phyloP scores from a whole-genome alignment of 1,140 invertebrate genomes.

The Maconellicoccus hirsutus region DNA sequence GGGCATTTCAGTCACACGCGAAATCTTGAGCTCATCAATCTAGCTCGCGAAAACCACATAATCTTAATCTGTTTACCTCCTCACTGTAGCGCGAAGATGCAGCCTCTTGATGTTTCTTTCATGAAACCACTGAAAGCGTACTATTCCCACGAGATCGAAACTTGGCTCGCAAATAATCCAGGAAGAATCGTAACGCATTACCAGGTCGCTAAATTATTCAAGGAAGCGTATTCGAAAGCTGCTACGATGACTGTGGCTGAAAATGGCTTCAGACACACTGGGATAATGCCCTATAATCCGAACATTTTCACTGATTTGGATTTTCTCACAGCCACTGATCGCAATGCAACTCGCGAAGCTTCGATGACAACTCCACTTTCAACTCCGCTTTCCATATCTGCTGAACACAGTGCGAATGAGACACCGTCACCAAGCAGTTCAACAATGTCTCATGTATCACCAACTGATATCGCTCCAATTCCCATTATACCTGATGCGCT shows the following conservation, averaged over 20 bases:
- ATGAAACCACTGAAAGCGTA: conserved; percentile 29
- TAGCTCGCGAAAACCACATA: conserved; percentile 30
- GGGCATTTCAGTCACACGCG: conserved; percentile 31
- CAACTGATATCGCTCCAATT: too few relatives aligned
- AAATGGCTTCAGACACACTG: conserved; percentile 26
- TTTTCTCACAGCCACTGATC: not conserved
- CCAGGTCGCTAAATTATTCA: conserved; percentile 30
- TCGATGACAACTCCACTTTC: too few relatives aligned
- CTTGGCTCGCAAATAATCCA: conserved; percentile 33
- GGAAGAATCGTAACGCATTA: conserved; percentile 32
- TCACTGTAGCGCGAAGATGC: conserved; percentile 31
- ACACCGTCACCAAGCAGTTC: too few relatives aligned
- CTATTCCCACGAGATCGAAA: conserved; percentile 30
- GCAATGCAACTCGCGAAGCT: too few relatives aligned
- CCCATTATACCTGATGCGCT: too few relatives aligned
- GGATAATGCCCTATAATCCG: conserved; percentile 24
- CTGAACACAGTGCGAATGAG: too few relatives aligned
- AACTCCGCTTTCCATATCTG: too few relatives aligned
- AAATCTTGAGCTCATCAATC: conserved; percentile 33
- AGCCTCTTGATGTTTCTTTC: conserved; percentile 33
- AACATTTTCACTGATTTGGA: not conserved
- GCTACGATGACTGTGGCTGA: conserved; percentile 23
- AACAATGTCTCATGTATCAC: too few relatives aligned
- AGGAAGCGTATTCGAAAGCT: conserved; percentile 23
- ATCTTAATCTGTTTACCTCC: conserved; percentile 32